Conservation (phyloP, 2,113 vertebrate genomes). For the Hydropotes inermis region DNA sequence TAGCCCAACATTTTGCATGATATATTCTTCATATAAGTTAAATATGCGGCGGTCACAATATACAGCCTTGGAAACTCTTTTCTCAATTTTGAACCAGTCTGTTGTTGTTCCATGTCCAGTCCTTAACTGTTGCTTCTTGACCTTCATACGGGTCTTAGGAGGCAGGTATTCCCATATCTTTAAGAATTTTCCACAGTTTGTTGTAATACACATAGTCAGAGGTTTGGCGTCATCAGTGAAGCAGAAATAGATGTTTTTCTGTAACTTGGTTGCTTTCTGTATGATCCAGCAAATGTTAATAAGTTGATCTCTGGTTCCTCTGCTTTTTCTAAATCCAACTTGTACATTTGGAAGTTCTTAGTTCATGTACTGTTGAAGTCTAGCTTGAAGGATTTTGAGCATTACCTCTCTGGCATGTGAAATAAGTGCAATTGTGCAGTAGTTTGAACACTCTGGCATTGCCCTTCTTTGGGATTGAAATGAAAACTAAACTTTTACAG, state of each 20-base stretch:
- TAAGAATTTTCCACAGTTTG: neutral
- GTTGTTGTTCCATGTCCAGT: neutral
- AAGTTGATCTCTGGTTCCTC: neutral
- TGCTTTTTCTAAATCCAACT: neutral
- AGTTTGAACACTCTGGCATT: neutral
- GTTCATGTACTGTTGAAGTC: neutral
- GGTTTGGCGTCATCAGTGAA: neutral
- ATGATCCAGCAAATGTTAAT: neutral
- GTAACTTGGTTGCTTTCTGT: neutral
- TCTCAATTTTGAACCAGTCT: neutral
- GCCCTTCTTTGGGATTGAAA: neutral
- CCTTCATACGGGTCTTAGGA: neutral
- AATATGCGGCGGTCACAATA: neutral
- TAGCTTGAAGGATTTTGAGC: neutral
- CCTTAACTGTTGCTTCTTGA: neutral
- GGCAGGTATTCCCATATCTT: neutral
- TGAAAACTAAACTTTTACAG: neutral
- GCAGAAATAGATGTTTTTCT: neutral
- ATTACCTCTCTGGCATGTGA: neutral
- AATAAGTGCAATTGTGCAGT: neutral
- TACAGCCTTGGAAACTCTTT: neutral
- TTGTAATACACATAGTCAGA: neutral
- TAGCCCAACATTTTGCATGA: neutral
- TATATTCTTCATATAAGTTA: neutral
- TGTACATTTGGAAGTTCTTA: neutral